A percentile compares a stretch with the other conserved stretches of the same genome.
Evolutionary conservation across 2,797 vertebrate genomes (phyloP).

Genomic region (Pangasius krempfi): DNA sequence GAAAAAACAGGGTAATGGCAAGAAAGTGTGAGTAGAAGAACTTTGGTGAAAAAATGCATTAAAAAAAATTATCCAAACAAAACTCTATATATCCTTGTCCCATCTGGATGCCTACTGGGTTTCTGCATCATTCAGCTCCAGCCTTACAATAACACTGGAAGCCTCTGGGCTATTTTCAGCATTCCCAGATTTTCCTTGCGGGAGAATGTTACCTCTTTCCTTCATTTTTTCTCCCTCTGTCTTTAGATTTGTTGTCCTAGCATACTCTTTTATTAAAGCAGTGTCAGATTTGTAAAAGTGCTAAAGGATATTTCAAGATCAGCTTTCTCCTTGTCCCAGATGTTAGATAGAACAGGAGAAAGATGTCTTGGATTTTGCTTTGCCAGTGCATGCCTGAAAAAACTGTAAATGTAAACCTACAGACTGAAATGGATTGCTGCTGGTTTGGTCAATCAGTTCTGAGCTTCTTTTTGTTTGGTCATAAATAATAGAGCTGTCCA

Average conservation of each 20-base stretch:
- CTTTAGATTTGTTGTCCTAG: slow-evolving; percentile 28
- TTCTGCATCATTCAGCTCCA: slow-evolving; percentile 78
- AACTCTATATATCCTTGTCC: slow-evolving; percentile 69
- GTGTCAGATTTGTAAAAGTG: slow-evolving; percentile 24
- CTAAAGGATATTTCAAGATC: slow-evolving; percentile 20
- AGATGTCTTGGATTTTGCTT: background rate
- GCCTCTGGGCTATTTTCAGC: slow-evolving; percentile 77
- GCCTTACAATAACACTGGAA: slow-evolving; percentile 77
- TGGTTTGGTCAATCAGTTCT: background rate
- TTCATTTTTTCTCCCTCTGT: slow-evolving; percentile 9
- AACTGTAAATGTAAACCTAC: background rate
- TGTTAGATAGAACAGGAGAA: slow-evolving; percentile 13
- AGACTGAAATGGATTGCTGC: background rate
- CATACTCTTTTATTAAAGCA: slow-evolving; percentile 42
- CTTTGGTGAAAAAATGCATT: slow-evolving; percentile 72
- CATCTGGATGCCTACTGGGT: slow-evolving; percentile 69
- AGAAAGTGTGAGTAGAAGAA: slow-evolving; percentile 67
- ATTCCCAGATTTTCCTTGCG: slow-evolving; percentile 74
- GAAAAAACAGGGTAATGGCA: slow-evolving; percentile 69
- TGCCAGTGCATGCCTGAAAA: background rate
- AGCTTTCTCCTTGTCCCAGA: background rate
- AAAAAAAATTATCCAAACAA: slow-evolving; percentile 75
- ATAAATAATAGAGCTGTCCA: slow-evolving; percentile 53
- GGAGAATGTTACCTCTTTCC: slow-evolving; percentile 61
- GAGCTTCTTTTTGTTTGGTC: background rate